Percentiles rank a stretch among this genome's conserved stretches.
phyloP scores from a whole-genome alignment of 2,888 invertebrate species.

The Aphrophora alni region DNA sequence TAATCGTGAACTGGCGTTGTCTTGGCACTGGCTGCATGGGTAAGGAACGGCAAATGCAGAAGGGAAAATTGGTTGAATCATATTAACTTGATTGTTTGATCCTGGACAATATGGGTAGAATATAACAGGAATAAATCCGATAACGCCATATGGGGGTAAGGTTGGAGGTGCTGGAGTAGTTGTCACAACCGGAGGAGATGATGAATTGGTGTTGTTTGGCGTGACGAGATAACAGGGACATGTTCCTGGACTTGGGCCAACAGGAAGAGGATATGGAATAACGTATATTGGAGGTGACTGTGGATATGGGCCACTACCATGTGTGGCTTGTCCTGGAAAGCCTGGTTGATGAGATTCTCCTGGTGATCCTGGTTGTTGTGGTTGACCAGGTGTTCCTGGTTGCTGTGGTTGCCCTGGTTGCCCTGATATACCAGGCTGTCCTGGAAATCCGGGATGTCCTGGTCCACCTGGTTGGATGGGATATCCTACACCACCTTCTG shows the following conservation, averaged over 20 bases:
- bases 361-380: slow-evolving; percentile 52
- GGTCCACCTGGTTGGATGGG: slow-evolving; percentile 45
- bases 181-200: slow-evolving; percentile 41
- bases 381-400: slow-evolving; percentile 41
- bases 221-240: slow-evolving; percentile 70
- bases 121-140: slow-evolving; percentile 74
- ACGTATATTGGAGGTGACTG: slow-evolving; percentile 56
- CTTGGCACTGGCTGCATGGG: slow-evolving; percentile 65
- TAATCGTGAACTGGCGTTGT: slow-evolving; percentile 51
- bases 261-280: slow-evolving; percentile 65
- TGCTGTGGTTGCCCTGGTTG: slow-evolving; percentile 46
- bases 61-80: slow-evolving; percentile 66
- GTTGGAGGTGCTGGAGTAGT: slow-evolving; percentile 50
- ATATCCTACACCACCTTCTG: no score
- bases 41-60: slow-evolving; percentile 67
- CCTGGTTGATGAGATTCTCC: slow-evolving; percentile 40
- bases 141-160: slow-evolving; percentile 64
- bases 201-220: slow-evolving; percentile 60
- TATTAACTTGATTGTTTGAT: slow-evolving; percentile 54
- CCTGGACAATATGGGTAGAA: slow-evolving; percentile 73
- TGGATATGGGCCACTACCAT: no score
- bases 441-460: slow-evolving; percentile 50
- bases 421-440: slow-evolving; percentile 49
- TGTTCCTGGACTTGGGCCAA: slow-evolving; percentile 66
- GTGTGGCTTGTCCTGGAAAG: slow-evolving; percentile 44